Percentiles rank a stretch among this genome's conserved stretches.
phyloP scores from a whole-genome alignment of 2,113 vertebrate genomes.

The Oryzias melastigma region DNA sequence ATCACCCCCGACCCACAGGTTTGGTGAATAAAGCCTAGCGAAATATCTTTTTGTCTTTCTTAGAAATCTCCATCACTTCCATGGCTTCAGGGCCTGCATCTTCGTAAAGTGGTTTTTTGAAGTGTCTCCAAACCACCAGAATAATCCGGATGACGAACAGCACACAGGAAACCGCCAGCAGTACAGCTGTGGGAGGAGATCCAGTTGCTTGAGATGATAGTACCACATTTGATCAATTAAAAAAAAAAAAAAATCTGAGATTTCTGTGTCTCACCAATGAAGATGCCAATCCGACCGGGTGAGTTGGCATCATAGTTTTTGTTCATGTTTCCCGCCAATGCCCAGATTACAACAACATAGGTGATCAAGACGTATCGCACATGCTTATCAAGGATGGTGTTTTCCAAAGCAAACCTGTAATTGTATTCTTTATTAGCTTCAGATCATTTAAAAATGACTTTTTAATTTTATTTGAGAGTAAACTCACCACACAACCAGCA shows the following conservation, averaged over 20 bases:
- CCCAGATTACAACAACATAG: conserved; percentile 66
- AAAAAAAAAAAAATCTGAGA: too few species aligned
- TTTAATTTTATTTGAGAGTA: background rate
- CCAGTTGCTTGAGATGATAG: background rate
- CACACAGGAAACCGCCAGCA: conserved; percentile 49
- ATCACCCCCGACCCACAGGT: too few species aligned
- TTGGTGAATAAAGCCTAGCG: conserved; percentile 14
- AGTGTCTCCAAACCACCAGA: conserved; percentile 71
- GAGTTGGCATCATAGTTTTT: conserved; percentile 55
- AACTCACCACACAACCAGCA: conserved; percentile 76
- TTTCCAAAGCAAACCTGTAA: conserved; percentile 63
- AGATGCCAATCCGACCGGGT: conserved; percentile 46
- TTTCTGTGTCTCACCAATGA: conserved; percentile 54
- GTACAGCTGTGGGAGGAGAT: conserved; percentile 46
- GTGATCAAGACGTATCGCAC: conserved; percentile 51
- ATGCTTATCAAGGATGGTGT: conserved; percentile 57
- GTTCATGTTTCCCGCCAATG: conserved; percentile 56
- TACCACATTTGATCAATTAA: background rate
- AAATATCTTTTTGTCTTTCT: conserved; percentile 62
- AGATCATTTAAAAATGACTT: too few species aligned
- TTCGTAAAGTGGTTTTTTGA: conserved; percentile 61
- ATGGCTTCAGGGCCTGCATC: conserved; percentile 20
- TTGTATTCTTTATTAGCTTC: background rate
- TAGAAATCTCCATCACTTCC: conserved; percentile 49
- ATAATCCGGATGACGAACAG: conserved; percentile 55